Base-by-base conservation (phyloP, 2,113 vertebrate species). In the Ceyx margarethae region DNA sequence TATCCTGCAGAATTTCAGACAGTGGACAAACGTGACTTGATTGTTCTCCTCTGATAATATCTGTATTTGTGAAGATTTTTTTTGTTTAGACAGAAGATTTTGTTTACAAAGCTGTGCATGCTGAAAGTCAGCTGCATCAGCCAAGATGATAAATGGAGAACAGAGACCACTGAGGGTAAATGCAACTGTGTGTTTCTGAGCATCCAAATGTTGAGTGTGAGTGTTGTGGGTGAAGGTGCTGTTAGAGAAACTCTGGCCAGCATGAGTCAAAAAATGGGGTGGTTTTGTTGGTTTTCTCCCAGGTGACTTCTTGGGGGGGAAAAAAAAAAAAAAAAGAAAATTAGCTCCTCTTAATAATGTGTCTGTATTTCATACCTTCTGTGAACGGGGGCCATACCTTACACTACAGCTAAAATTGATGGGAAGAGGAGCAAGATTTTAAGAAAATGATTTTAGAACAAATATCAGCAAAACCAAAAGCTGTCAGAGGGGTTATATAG, bases 401-500 rank as follows among this genome's bases (percentile, higher is more conserved):
- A 92, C 79, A 58, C 92, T 87, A 13, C 53, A 78, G 57, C 33
- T 87, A 56, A 74, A 85, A 74, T 26, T 10, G 25, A 53, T 48
- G 81, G 80, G 40, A 87, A 95, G 90, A 92, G 88, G 92, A 88
- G 85, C 64, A 78, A 75, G 87, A 46, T 80, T 80, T 84, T 88
- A 93, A 73, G 88, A 87, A 78, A 95, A 80, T 11, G 15, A 54
- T 43, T 69, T 91, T 74, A 90, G 81, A 95, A 91, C n/a, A 89
- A 97, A 91, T 96, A 97, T 94, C 96, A 98, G 97, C 97, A 96
- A 96, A 97, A 97, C 97, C 96, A 96, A 97, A 98, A 96, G 94
- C 95, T 97, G 96, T 94, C 94, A 97, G 95, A 96, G 91, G 92
- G 75, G 56, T 87, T 94, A 95, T 95, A 94, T 95, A 92, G 96